Evolutionary conservation across 2,888 invertebrate species (phyloP), one percentile per base, ranked within the genome.

Genomic region (Apodemia zela): DNA sequence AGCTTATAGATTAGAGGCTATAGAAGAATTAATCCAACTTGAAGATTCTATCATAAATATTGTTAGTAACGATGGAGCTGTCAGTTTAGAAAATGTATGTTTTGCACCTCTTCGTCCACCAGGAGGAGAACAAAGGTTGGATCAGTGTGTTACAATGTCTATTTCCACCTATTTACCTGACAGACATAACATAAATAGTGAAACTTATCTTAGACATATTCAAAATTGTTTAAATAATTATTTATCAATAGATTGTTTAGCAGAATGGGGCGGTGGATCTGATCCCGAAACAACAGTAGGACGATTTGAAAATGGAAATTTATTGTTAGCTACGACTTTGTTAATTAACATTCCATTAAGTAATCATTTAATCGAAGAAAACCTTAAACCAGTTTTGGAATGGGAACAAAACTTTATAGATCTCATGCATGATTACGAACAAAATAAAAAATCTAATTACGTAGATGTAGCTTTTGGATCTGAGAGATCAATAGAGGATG

Each of bases 401-500:
- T 98, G 98, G 98, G 98, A 98, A 82, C 78, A 92, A 69, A 93
- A 92, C 82, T 97, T 95, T 78, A 79, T 97, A 8, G 92, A 94
- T 51, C 93, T 95, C 64, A 81, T 97, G 88, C 93, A 94, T 73
- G 84, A 94, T 68, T 94, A 93, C 69, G 80, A 79, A 64, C 74
- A 75, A 2, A 88, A 93, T 2, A 75, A 82, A 61, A 93, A 92
- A 71, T 90, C 94, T 0, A 83, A 90, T 18, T 93, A 89, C 74
- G 92, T 97, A 76, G 94, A 95, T 38, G 93, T 97, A 2, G 94
- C 96, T 17, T 97, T 91, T 76, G 93, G 93, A 17, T 93, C 96
- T 0, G 97, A 98, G 85, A 93, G 97, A 64, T 98, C 98, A 0
- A 95, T 98, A 62, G 95, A 98, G 87, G 99, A 99, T 84, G 98